These are phyloP conservation scores for Heteractis magnifica DNA, from an alignment of 92 coral and sea anemone species.

Conservation along the genomic window DNA sequence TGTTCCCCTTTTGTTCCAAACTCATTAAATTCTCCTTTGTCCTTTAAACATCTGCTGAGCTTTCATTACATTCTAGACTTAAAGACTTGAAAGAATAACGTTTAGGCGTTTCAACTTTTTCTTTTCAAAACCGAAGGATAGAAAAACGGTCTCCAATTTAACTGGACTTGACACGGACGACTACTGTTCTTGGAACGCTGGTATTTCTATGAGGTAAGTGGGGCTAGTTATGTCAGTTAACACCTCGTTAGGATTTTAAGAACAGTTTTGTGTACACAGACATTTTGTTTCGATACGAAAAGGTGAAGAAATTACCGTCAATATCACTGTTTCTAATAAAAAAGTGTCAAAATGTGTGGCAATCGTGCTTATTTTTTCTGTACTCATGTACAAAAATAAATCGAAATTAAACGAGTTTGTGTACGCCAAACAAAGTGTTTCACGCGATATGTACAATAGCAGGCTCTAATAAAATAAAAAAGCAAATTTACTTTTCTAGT, in stretches of 20 bases:
- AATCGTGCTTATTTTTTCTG: background rate
- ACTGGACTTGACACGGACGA: background rate
- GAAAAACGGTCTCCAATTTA: conserved; percentile 19
- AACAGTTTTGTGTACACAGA: background rate
- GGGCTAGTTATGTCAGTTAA: conserved; percentile 1
- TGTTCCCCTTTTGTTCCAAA: conserved; percentile 37
- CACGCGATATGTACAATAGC: background rate
- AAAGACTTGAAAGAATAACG: conserved; percentile 23
- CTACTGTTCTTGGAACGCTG: background rate
- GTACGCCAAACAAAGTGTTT: background rate
- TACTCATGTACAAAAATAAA: background rate
- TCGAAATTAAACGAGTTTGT: no score
- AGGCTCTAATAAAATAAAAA: background rate
- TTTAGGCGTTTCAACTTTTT: background rate
- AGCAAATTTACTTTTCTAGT: background rate
- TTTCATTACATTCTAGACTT: conserved; percentile 25
- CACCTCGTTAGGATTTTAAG: conserved; percentile 25
- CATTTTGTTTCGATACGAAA: conserved; percentile 1
- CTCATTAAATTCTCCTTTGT: conserved; percentile 51
- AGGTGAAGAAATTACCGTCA: background rate
- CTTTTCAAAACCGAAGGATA: background rate
- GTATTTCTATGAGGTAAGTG: conserved; percentile 14
- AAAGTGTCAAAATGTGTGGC: background rate
- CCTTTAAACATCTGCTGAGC: conserved; percentile 34
- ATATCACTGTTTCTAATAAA: background rate